phyloP scores from a whole-genome alignment of 1,140 invertebrate species.

The Trichonephila inaurata region DNA sequence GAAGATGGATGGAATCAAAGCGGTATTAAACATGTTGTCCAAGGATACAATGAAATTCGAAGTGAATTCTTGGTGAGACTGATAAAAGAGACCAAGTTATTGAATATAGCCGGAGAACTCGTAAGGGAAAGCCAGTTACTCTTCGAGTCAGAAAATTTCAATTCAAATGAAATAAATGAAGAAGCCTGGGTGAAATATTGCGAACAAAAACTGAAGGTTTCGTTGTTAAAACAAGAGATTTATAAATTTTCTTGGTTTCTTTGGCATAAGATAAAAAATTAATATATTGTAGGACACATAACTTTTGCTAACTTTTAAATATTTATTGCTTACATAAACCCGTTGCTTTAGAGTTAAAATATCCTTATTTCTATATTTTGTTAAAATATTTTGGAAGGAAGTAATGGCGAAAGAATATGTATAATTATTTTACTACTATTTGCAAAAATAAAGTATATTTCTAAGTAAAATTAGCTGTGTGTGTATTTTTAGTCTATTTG shows the following conservation, averaged over 20 bases:
- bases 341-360: no score
- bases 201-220: background rate
- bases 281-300: background rate
- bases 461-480: no score
- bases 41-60: background rate
- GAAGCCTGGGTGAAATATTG: background rate
- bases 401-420: no score
- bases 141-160: background rate
- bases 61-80: background rate
- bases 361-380: no score
- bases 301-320: no score
- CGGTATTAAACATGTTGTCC: background rate
- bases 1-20: background rate
- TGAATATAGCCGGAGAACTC: background rate
- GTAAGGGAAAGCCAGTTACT: background rate
- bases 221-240: background rate
- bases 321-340: background rate
- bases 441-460: no score
- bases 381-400: no score
- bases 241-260: background rate
- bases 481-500: no score
- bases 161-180: background rate
- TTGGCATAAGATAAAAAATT: background rate
- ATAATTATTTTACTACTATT: no score
- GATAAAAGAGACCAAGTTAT: background rate